Evolutionary conservation across 2,888 invertebrate species (phyloP).

Genomic region (Alviniconcha strummeri): DNA sequence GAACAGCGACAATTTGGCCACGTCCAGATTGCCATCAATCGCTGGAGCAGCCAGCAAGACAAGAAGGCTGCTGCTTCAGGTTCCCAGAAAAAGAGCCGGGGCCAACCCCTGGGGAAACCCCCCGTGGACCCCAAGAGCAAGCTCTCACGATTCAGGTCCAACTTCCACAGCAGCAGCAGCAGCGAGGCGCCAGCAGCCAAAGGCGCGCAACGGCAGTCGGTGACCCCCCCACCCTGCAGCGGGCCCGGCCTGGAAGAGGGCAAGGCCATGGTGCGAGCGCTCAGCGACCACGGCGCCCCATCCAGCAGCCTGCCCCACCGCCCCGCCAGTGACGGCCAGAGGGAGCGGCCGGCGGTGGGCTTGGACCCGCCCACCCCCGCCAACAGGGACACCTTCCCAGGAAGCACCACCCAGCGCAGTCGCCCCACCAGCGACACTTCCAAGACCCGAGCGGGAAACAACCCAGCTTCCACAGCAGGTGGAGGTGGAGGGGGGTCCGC

Average conservation of each 20-base stretch:
- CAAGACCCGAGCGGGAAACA: background rate
- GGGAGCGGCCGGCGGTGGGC: background rate
- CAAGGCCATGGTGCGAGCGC: conserved; percentile 15
- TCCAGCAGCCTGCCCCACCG: conserved; percentile 18
- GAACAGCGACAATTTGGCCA: conserved; percentile 55
- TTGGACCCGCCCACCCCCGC: background rate
- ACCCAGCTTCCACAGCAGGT: background rate
- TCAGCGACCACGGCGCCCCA: conserved; percentile 20
- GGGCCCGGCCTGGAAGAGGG: background rate
- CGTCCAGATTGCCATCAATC: conserved; percentile 54
- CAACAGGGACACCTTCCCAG: background rate
- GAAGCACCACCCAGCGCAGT: background rate
- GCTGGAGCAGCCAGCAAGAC: conserved; percentile 43
- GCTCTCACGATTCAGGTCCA: conserved; percentile 29
- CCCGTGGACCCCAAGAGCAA: conserved; percentile 46
- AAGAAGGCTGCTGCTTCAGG: conserved; percentile 15
- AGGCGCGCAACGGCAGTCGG: background rate
- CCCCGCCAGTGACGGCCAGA: conserved; percentile 16
- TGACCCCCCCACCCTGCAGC: background rate
- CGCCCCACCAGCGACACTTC: background rate
- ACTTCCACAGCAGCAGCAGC: conserved; percentile 15
- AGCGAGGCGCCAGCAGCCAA: background rate
- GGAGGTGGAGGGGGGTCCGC: background rate
- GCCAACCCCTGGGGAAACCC: conserved; percentile 39
- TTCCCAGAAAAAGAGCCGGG: background rate